Evolutionary conservation across 2,888 invertebrate genomes (phyloP), one percentile per base, ranked within the genome.

Genomic region (Apodemia mormo): DNA sequence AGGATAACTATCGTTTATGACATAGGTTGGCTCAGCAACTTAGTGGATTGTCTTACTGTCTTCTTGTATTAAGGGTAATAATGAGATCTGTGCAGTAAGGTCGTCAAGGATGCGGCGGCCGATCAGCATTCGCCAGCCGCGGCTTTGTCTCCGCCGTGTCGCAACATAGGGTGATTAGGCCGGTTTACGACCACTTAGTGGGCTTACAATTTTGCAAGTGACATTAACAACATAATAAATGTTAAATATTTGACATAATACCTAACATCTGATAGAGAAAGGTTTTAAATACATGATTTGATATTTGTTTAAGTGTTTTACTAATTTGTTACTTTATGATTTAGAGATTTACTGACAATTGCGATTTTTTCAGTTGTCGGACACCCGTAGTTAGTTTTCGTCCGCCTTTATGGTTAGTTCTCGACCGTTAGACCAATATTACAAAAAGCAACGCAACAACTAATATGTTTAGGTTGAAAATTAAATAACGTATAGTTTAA

Each of bases 121-220:
- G 45, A 43, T 22, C 45, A 12, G 45, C 45, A 9, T 43, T 10
- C 10, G 43, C 43, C 0, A 9, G 10, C 10, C 12, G 45, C 45
- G 45, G 12, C 12, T 29, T 12, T 33, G 58, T 33, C 30, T 4
- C 58, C 9, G 33, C 30, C 12, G 58, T 58, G 58, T 58, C 58
- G 58, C 58, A 58, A 58, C 58, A 58, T 29, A 52, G n/a, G n/a
- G n/a, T 54, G 54, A 54, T 22, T 54, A n/a, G 54, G 54, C 8
- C 54, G 22, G 54, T 22, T 54, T 8, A 54, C 54, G 54, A 54
- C 54, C 54, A 54, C 54, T 54, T 54, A 54, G 54, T n/a, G 54
- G 54, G 22, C 54, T n/a, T 22, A 22, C 8, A n/a, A 22, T n/a
- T 54, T 54, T 54, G 8, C n/a, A 54, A n/a, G n/a, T 54, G n/a